Percentiles rank a stretch among this genome's conserved stretches.
Conservation (phyloP, 2,113 vertebrate genomes). For the Budorcas taxicolor region DNA sequence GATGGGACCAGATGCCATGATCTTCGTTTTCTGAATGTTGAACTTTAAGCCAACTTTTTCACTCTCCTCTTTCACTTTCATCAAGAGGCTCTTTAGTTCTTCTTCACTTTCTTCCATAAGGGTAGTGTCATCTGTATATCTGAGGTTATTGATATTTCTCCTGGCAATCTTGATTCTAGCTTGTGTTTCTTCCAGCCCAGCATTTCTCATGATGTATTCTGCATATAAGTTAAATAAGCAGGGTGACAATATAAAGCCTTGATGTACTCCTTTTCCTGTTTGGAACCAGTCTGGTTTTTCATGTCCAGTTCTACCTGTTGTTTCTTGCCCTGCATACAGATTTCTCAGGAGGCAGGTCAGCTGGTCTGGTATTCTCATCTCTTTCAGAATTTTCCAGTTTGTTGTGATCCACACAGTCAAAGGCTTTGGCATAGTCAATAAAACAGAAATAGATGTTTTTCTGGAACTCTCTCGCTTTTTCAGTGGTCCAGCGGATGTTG, state of each 20-base stretch:
- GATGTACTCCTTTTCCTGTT: not conserved
- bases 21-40: not conserved
- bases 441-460: not conserved
- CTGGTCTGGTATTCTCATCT: not conserved
- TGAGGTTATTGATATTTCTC: not conserved
- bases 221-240: not conserved
- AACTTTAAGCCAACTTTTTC: not conserved
- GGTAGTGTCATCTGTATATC: not conserved
- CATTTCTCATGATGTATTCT: not conserved
- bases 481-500: accelerated
- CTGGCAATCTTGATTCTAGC: accelerated
- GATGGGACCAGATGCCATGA: not conserved
- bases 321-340: not conserved
- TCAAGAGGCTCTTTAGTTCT: not conserved
- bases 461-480: not conserved
- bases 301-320: not conserved
- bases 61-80: not conserved
- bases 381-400: not conserved
- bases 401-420: not conserved
- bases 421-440: not conserved
- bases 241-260: not conserved
- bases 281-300: not conserved
- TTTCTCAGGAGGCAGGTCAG: not conserved
- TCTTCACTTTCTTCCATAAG: not conserved
- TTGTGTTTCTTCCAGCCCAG: not conserved